These are phyloP conservation scores for Acrossocheilus wenchowensis DNA, from an alignment of 2,797 vertebrate genomes.

Conservation along the genomic window DNA sequence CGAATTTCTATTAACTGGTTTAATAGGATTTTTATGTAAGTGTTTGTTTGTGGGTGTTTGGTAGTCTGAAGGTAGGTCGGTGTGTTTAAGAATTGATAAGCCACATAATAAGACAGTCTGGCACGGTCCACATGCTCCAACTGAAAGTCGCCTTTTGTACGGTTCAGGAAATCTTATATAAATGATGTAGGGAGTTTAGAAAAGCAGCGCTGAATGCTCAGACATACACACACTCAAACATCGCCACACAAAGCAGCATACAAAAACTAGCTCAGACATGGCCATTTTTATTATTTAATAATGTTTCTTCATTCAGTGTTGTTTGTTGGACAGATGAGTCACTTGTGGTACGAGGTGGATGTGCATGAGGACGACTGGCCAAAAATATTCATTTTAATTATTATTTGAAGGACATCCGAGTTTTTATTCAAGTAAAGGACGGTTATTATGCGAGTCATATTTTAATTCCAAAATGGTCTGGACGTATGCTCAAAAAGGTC, in stretches of 20 bases:
- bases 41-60: conserved; percentile 38
- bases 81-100: conserved; percentile 60
- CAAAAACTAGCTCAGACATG: neutral
- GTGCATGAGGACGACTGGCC: neutral
- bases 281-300: conserved; percentile 11
- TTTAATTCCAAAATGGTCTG: neutral
- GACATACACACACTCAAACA: neutral
- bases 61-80: conserved; percentile 49
- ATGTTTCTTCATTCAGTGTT: conserved; percentile 24
- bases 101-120: conserved; percentile 44
- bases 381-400: neutral
- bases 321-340: conserved; percentile 40
- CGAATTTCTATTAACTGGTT: conserved; percentile 4
- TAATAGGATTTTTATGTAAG: neutral
- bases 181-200: conserved; percentile 42
- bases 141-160: conserved; percentile 44
- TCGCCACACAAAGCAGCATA: neutral
- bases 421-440: neutral
- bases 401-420: neutral
- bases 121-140: conserved; percentile 13
- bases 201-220: conserved; percentile 39
- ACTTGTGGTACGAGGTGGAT: conserved; percentile 29
- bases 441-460: conserved; percentile 22
- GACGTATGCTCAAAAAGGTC: neutral
- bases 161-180: conserved; percentile 45